Base-by-base conservation (phyloP, 1,140 invertebrate genomes). In the Steinernema khuongi region DNA sequence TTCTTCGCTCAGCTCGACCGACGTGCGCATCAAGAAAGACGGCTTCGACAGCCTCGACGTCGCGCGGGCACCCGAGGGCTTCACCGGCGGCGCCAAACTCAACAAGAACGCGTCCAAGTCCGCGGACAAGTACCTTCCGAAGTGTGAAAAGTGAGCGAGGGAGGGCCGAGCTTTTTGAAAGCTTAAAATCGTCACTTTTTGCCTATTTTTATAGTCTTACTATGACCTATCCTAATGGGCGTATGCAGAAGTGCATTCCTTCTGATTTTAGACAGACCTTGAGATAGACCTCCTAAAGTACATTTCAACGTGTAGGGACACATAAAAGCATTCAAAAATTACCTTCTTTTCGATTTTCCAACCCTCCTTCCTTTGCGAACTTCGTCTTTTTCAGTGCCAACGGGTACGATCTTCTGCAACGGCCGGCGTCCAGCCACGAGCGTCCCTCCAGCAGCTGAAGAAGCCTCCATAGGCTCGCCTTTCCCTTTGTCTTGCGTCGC, bases 81-180 rank as follows among this genome's bases (percentile, higher is more conserved):
- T 60, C 50, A 17, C 50, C 19, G 22, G 14, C 50, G 50, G 50
- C 7, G 50, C 50, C 7, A 60, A 60, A 60, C 50, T 60, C 50
- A 60, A 60, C 50, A 60, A 60, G 22, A 60, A 60, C 50, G 50
- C 50, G 7, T 60, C 50, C 14, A 60, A 60, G 22, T 60, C 50
- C 11, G 50, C 50, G 50, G 50, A 60, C 4, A 60, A 60, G 50
- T 60, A 60, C 26, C 22, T 60, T 4, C 50, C 50, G 22, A 60
- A 60, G 50, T 26, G 11, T 22, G 50, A 60, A 60, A 26, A 60
- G 50, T 60, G 36, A 41, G 36, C 7, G n/a, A 60, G 26, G n/a
- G n/a, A n/a, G n/a, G n/a, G n/a, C n/a, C n/a, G n/a, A n/a, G n/a
- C n/a, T n/a, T n/a, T n/a, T n/a, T n/a, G n/a, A n/a, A n/a, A n/a